These are phyloP conservation scores for Coryphaenoides rupestris DNA, from an alignment of 2,113 vertebrate genomes.

Conservation along the genomic window DNA sequence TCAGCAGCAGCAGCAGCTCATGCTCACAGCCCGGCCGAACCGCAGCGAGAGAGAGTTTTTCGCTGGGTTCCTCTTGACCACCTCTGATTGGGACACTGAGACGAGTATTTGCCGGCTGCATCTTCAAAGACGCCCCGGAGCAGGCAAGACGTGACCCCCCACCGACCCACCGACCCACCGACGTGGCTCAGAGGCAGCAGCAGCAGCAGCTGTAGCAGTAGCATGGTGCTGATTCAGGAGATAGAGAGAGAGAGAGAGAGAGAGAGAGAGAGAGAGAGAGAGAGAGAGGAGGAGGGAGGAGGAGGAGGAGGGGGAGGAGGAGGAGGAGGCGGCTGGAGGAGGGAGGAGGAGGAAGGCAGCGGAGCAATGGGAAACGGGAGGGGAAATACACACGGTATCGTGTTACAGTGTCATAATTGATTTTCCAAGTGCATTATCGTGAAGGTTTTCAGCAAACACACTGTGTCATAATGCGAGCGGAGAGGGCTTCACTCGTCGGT, in stretches of 20 bases:
- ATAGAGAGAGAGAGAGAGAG: too few species aligned
- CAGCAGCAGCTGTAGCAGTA: constrained; percentile 22
- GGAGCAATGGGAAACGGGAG: constrained; percentile 25
- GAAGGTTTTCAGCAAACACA: constrained; percentile 50
- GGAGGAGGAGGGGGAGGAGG: neutral
- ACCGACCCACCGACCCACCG: too few species aligned
- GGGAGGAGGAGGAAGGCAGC: constrained; percentile 31
- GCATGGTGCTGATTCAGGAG: too few species aligned
- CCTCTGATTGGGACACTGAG: constrained; percentile 60
- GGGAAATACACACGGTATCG: constrained; percentile 48
- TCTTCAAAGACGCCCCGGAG: constrained; percentile 57
- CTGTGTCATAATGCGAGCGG: constrained; percentile 37
- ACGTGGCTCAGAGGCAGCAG: constrained; percentile 48
- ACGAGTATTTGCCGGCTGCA: constrained; percentile 60
- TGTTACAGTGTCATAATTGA: constrained; percentile 63
- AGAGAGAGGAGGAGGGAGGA: too few species aligned
- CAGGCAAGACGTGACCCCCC: constrained; percentile 55
- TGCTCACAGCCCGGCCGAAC: too few species aligned
- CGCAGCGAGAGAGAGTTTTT: too few species aligned
- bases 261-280: too few species aligned
- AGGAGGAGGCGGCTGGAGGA: constrained; percentile 10
- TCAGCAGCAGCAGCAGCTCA: constrained; percentile 36
- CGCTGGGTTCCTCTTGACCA: too few species aligned
- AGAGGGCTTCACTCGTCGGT: constrained; percentile 56
- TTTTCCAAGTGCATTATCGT: constrained; percentile 65